Percentiles rank a stretch among this genome's conserved stretches.
phyloP scores from a whole-genome alignment of 2,797 vertebrate species.

The Protonibea diacanthus region DNA sequence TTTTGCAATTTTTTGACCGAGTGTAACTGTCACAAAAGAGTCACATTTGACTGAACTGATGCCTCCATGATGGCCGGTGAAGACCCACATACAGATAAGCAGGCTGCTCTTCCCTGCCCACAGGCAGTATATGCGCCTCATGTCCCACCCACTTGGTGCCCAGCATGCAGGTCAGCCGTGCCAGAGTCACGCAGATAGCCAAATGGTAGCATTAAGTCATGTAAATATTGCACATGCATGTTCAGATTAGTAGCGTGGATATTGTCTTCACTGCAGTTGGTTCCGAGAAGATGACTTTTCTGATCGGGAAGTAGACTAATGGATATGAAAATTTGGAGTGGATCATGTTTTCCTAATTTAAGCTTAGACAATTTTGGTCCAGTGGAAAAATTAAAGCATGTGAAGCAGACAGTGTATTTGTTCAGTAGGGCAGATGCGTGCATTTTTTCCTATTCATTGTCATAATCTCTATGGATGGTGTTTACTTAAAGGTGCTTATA shows the following conservation, averaged over 20 bases:
- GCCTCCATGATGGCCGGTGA: slow-evolving; percentile 25
- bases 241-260: slow-evolving; percentile 37
- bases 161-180: slow-evolving; percentile 49
- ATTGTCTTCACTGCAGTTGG: slow-evolving; percentile 23
- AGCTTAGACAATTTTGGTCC: not conserved
- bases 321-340: slow-evolving; percentile 36
- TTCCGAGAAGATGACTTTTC: slow-evolving; percentile 13
- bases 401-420: not conserved
- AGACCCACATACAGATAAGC: slow-evolving; percentile 47
- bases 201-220: slow-evolving; percentile 60
- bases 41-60: slow-evolving; percentile 19
- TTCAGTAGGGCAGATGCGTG: not conserved
- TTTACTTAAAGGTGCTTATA: not conserved
- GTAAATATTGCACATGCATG: slow-evolving; percentile 49
- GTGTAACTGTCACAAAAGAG: slow-evolving; percentile 18
- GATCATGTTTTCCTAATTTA: not conserved
- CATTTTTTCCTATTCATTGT: not conserved
- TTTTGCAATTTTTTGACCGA: not conserved
- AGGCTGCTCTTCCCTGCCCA: slow-evolving; percentile 35
- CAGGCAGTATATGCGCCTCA: slow-evolving; percentile 16
- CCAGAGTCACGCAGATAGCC: slow-evolving; percentile 46
- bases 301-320: slow-evolving; percentile 33
- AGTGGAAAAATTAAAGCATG: not conserved
- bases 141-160: slow-evolving; percentile 62
- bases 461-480: not conserved